These are phyloP conservation scores for Hydropsyche tenuis DNA, from an alignment of 1,140 invertebrate species.

Conservation along the genomic window DNA sequence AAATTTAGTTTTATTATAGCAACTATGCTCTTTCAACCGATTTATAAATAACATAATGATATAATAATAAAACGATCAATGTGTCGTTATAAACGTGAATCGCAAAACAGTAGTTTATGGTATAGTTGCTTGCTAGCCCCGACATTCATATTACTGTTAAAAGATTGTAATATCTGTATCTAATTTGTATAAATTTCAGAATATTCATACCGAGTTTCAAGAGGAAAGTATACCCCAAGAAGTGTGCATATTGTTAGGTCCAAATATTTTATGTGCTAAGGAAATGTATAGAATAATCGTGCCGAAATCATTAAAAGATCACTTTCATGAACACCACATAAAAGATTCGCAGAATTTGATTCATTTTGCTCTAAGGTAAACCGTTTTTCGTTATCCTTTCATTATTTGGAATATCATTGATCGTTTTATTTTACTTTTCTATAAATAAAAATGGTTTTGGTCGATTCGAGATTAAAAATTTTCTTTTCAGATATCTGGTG, in stretches of 20 bases:
- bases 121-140: no score
- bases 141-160: no score
- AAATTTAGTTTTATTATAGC: no score
- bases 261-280: constrained; percentile 32
- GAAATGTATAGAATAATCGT: constrained; percentile 41
- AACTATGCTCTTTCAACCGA: no score
- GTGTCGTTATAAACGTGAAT: no score
- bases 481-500: constrained; percentile 37
- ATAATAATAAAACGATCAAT: no score
- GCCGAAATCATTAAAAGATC: constrained; percentile 19
- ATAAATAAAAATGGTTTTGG: no score
- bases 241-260: constrained; percentile 39
- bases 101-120: no score
- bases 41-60: no score
- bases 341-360: constrained; percentile 29
- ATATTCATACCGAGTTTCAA: constrained; percentile 43
- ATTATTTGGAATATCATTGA: background rate
- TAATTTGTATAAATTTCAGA: constrained; percentile 24
- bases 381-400: background rate
- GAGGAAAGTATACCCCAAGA: constrained; percentile 34
- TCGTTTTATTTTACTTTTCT: no score
- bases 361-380: constrained; percentile 40
- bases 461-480: background rate
- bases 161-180: no score
- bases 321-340: constrained; percentile 35